Conservation (phyloP, 2,888 invertebrate species). For the Stegana nigrithorax region DNA sequence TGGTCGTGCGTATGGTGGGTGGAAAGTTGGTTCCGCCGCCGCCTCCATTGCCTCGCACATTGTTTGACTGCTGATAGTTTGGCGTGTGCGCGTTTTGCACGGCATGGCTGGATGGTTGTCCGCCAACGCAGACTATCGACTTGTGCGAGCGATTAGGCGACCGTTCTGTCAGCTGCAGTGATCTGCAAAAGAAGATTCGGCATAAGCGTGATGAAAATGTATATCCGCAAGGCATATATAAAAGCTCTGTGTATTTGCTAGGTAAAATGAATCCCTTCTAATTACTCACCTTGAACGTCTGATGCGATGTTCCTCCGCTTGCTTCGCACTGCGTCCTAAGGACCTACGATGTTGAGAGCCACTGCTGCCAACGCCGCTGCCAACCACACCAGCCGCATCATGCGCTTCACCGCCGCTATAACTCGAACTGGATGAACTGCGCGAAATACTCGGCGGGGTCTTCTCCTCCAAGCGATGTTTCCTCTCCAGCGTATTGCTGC, state of each 20-base stretch:
- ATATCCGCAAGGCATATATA: background rate
- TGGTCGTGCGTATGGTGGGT: conserved; percentile 55
- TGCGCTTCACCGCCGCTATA: conserved; percentile 64
- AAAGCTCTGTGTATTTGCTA: background rate
- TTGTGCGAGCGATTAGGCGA: conserved; percentile 70
- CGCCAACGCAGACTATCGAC: conserved; percentile 61
- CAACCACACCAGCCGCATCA: conserved; percentile 27
- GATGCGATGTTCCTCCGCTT: conserved; percentile 66
- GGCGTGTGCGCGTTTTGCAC: conserved; percentile 34
- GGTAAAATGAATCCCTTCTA: too few species aligned
- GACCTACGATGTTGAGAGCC: conserved; percentile 54
- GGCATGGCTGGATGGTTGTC: too few species aligned
- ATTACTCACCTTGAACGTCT: conserved; percentile 66
- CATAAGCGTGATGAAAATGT: background rate
- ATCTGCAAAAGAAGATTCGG: conserved; percentile 66
- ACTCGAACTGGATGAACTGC: conserved; percentile 68
- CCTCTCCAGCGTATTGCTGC: conserved; percentile 66
- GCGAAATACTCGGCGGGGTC: conserved; percentile 58
- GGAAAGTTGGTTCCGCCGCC: conserved; percentile 46
- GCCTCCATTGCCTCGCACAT: conserved; percentile 52
- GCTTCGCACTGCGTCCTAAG: conserved; percentile 57
- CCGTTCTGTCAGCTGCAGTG: conserved; percentile 75
- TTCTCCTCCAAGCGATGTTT: conserved; percentile 64
- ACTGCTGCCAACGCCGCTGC: background rate
- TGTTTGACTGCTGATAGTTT: conserved; percentile 44